Conservation (phyloP, 2,888 invertebrate species). For the Cheilosia vulpina region DNA sequence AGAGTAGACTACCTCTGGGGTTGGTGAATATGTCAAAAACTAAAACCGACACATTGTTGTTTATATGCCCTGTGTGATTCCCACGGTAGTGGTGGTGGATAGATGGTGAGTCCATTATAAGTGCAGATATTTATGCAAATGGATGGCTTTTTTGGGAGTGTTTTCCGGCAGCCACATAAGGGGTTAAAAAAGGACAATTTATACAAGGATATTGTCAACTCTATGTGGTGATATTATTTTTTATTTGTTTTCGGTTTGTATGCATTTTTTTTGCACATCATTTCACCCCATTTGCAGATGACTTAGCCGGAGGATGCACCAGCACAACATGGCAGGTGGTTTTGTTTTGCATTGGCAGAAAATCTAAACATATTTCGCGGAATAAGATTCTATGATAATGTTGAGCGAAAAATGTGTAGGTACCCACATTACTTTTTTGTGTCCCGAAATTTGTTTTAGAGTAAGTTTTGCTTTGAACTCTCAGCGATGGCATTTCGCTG, state of each 20-base stretch:
- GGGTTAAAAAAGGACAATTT: conserved; percentile 15
- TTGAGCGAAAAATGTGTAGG: background rate
- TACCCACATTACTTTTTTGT: background rate
- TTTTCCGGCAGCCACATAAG: background rate
- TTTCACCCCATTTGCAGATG: conserved; percentile 33
- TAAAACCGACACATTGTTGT: conserved; percentile 60
- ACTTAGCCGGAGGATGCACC: background rate
- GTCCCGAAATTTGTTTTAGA: background rate
- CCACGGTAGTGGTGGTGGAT: background rate
- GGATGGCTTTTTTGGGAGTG: conserved; percentile 46
- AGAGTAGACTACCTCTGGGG: conserved; percentile 13
- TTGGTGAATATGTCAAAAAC: conserved; percentile 54
- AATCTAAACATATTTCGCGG: background rate
- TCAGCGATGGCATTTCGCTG: too few species aligned
- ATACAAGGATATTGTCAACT: conserved; percentile 59
- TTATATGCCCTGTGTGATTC: conserved; percentile 34
- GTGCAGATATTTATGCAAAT: conserved; percentile 58
- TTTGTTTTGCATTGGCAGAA: background rate
- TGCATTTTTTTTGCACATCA: conserved; percentile 17
- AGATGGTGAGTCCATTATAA: conserved; percentile 13
- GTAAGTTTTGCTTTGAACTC: background rate
- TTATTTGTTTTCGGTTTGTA: background rate
- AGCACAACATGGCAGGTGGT: background rate
- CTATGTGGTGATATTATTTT: conserved; percentile 44
- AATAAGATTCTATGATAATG: background rate